A percentile compares a stretch with the other conserved stretches of the same genome.
phyloP scores from a whole-genome alignment of 2,113 vertebrate genomes.

The Ranitomeya variabilis region DNA sequence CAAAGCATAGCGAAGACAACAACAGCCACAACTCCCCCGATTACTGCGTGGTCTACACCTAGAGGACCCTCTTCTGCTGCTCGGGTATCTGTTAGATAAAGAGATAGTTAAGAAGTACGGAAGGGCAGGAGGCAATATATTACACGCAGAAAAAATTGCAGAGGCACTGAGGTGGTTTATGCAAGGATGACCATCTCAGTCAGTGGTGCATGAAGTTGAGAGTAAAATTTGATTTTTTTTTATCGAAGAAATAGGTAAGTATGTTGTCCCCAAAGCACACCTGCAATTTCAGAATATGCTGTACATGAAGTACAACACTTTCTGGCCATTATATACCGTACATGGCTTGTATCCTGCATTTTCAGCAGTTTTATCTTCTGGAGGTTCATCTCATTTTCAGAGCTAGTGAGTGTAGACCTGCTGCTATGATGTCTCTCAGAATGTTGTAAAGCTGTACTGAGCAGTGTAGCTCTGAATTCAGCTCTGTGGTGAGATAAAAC shows the following conservation, averaged over 20 bases:
- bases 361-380: too few species aligned
- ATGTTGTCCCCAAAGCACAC: too few species aligned
- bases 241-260: background rate
- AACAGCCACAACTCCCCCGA: slow-evolving; percentile 96
- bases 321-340: too few species aligned
- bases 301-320: too few species aligned
- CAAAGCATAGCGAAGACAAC: slow-evolving; percentile 99
- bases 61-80: slow-evolving; percentile 87
- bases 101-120: background rate
- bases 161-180: background rate
- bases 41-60: slow-evolving; percentile 93
- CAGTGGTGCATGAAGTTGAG: background rate
- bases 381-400: too few species aligned
- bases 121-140: background rate
- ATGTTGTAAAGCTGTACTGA: too few species aligned
- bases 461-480: too few species aligned
- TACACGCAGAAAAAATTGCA: background rate
- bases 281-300: too few species aligned
- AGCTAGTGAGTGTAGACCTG: too few species aligned
- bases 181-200: background rate
- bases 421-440: too few species aligned
- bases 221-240: background rate
- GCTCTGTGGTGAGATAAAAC: too few species aligned
- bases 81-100: slow-evolving; percentile 82
- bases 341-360: too few species aligned